Conservation (phyloP, 1,140 invertebrate species). For the Lanistes nyassanus region DNA sequence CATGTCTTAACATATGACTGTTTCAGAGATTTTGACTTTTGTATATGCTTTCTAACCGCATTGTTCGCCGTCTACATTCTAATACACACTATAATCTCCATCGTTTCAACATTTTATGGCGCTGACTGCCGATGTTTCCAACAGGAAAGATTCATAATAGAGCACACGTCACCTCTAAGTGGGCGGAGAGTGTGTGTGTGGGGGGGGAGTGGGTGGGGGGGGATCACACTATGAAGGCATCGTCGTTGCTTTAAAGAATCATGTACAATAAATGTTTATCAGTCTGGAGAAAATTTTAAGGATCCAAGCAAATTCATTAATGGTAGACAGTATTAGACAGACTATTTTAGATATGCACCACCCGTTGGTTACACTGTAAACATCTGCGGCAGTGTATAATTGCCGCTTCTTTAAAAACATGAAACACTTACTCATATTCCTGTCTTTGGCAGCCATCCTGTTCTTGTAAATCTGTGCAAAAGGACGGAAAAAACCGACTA, state of each 20-base stretch:
- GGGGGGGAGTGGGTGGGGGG: no score
- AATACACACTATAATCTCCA: constrained; percentile 3
- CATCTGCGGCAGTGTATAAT: no score
- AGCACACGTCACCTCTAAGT: no score
- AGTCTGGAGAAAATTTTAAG: no score
- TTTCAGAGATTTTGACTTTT: neutral
- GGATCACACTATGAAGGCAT: no score
- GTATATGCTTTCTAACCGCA: neutral
- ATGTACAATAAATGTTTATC: no score
- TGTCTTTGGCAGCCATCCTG: neutral
- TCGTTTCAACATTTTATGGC: neutral
- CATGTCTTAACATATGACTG: neutral
- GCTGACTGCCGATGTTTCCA: neutral
- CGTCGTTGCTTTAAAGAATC: no score
- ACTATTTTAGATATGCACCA: no score
- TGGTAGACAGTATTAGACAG: no score
- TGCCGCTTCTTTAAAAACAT: neutral
- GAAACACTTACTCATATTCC: neutral
- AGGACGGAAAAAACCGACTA: neutral
- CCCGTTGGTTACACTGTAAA: no score
- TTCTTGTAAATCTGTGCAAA: neutral
- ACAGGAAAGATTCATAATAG: neutral
- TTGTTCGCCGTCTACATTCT: neutral
- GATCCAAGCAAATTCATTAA: no score
- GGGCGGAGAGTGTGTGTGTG: no score